These are phyloP conservation scores for Acanthisitta chloris DNA, from an alignment of 2,113 vertebrate genomes.

Conservation along the genomic window DNA sequence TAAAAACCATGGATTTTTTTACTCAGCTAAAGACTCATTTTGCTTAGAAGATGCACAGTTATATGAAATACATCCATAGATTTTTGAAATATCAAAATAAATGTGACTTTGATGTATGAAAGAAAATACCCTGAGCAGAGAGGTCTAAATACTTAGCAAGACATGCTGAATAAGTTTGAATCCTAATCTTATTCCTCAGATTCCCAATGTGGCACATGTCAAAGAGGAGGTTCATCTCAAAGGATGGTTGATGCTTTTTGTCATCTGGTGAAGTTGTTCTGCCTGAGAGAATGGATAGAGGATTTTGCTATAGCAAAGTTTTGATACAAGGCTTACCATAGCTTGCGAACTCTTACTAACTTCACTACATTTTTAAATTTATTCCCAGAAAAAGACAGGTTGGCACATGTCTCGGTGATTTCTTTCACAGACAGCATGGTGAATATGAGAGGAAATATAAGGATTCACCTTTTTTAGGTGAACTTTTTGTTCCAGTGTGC, in stretches of 20 bases:
- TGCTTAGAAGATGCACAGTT: not conserved
- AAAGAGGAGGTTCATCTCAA: not conserved
- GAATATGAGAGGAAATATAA: not conserved
- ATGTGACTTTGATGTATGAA: not conserved
- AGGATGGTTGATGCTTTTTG: not conserved
- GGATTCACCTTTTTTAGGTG: not conserved
- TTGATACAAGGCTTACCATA: not conserved
- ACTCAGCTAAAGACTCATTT: not conserved
- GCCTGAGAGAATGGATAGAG: not conserved
- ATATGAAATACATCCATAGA: not conserved
- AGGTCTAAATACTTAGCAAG: not conserved
- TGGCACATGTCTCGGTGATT: not conserved
- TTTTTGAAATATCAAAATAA: not conserved
- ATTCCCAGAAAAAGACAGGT: not conserved
- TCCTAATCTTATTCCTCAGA: not conserved
- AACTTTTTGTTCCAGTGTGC: not conserved
- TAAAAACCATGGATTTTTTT: not conserved
- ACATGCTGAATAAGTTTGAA: not conserved
- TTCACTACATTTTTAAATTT: not conserved
- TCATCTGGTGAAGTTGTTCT: not conserved
- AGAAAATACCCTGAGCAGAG: not conserved
- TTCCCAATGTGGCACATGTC: not conserved
- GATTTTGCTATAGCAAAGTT: not conserved
- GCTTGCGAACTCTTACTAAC: not conserved
- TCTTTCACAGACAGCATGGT: not conserved